phyloP scores from a whole-genome alignment of 2,888 invertebrate species.

The Agrochola lota region DNA sequence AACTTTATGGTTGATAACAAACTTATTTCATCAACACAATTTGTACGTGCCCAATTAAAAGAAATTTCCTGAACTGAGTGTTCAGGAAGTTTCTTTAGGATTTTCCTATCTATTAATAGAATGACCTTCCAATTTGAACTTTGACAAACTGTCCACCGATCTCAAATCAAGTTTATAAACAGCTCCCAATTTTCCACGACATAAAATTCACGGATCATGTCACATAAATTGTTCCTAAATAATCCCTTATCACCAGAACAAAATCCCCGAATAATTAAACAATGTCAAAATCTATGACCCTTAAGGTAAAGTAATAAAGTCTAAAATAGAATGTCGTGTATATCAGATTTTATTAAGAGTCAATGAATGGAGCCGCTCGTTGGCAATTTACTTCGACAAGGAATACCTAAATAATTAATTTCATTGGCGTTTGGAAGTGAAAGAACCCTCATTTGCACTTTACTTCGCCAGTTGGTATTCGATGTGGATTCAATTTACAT shows the following conservation, averaged over 20 bases:
- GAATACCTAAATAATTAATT: conserved; percentile 78
- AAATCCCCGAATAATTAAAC: conserved; percentile 53
- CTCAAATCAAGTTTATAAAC: conserved; percentile 43
- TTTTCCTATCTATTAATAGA: conserved; percentile 8
- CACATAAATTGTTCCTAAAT: conserved; percentile 43
- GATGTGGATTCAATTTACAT: conserved; percentile 63
- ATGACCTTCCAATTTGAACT: conserved; percentile 14
- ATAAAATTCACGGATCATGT: conserved; percentile 47
- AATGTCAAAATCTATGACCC: conserved; percentile 24
- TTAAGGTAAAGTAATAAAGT: conserved; percentile 39
- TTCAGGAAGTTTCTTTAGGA: no score
- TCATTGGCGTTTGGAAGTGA: conserved; percentile 70
- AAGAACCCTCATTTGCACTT: conserved; percentile 76
- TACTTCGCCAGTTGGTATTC: conserved; percentile 50
- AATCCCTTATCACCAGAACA: conserved; percentile 59
- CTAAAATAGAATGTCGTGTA: conserved; percentile 41
- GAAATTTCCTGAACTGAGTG: no score
- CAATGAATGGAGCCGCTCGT: conserved; percentile 67
- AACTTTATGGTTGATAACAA: no score
- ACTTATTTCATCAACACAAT: neutral
- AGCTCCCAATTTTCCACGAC: conserved; percentile 43
- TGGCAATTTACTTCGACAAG: conserved; percentile 69
- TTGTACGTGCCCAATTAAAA: neutral
- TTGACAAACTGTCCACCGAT: conserved; percentile 15
- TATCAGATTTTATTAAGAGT: conserved; percentile 66